A percentile compares a stretch with the other conserved stretches of the same genome.
Conservation (phyloP, 2,888 invertebrate genomes). For the Folsomia candida region DNA sequence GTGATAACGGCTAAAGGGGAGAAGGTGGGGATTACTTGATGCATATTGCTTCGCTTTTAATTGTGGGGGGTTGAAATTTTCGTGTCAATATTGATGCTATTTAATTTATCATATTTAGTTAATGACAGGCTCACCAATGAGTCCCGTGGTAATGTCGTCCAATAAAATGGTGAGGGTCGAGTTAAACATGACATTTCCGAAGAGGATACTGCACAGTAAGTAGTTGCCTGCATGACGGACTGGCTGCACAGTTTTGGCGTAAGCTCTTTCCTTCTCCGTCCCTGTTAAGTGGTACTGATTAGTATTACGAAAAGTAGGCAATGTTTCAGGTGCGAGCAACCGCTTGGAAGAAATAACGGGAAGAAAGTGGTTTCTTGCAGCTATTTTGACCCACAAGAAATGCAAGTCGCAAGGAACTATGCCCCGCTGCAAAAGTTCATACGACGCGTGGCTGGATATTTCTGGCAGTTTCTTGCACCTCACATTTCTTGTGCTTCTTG, state of each 20-base stretch:
- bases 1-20: background rate
- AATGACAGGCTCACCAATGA: conserved; percentile 61
- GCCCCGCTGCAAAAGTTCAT: no score
- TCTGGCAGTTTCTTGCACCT: no score
- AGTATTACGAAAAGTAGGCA: background rate
- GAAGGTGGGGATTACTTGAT: background rate
- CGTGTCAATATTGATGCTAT: background rate
- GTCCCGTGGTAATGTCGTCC: conserved; percentile 88
- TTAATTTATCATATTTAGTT: background rate
- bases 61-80: no score
- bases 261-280: conserved; percentile 74
- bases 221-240: conserved; percentile 92
- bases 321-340: no score
- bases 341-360: no score
- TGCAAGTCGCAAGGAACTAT: no score
- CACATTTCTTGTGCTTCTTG: no score
- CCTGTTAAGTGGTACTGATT: conserved; percentile 57
- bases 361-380: no score
- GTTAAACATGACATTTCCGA: conserved; percentile 91
- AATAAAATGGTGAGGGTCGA: conserved; percentile 94
- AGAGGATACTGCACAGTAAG: conserved; percentile 73
- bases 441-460: no score
- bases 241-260: conserved; percentile 87
- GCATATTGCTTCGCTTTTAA: no score
- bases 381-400: no score